Percentiles rank a stretch among this genome's conserved stretches.
phyloP scores from a whole-genome alignment of 2,797 vertebrate species.

The Pipistrellus pygmaeus region DNA sequence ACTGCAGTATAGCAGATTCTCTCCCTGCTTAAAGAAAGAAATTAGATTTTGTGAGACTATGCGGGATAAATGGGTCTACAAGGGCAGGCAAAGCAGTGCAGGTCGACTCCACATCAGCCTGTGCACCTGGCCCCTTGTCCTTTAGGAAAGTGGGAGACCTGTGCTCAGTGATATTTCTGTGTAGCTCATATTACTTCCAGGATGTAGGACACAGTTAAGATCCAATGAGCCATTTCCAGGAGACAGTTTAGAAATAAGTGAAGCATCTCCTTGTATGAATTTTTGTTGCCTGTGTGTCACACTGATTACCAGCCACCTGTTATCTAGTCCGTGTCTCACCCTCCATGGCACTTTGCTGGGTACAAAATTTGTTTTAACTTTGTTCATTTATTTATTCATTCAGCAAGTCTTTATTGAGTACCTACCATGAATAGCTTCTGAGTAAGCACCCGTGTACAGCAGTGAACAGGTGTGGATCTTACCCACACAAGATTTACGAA shows the following conservation, averaged over 20 bases:
- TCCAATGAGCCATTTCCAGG: constrained; percentile 29
- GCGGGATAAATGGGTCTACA: not conserved
- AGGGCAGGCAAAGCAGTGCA: not conserved
- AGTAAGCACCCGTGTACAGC: not conserved
- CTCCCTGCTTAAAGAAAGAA: not conserved
- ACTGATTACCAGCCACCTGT: not conserved
- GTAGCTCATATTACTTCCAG: not conserved
- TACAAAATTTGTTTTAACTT: not conserved
- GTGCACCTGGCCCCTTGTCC: not conserved
- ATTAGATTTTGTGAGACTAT: not conserved
- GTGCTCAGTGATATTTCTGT: not conserved
- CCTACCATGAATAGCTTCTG: not conserved
- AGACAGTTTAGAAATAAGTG: constrained; percentile 39
- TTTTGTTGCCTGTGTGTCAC: not conserved
- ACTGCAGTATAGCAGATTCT: not conserved
- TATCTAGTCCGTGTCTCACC: not conserved
- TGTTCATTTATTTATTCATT: not conserved
- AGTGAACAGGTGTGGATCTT: not conserved
- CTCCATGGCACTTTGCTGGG: not conserved
- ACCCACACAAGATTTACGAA: not conserved
- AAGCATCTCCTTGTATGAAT: not conserved
- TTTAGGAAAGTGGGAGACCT: not conserved
- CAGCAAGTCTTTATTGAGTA: not conserved
- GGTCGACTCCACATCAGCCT: not conserved
- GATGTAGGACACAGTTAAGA: not conserved